Evolutionary conservation across 2,888 invertebrate genomes (phyloP).

Genomic region (Caenorhabditis uteleia): DNA sequence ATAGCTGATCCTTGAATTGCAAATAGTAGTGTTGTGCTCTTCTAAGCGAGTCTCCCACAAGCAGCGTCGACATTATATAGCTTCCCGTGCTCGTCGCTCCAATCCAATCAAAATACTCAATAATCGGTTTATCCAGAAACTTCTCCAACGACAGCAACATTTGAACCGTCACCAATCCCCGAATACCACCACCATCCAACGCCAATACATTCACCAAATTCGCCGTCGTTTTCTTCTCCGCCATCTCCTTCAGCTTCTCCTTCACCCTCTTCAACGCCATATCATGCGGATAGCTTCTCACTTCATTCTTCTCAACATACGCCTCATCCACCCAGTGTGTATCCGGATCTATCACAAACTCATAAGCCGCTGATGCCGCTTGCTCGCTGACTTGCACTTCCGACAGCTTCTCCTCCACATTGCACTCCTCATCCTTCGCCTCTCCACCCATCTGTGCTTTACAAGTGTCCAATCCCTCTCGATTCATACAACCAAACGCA

Average conservation of each 20-base stretch:
- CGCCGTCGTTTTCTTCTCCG: conserved; percentile 42
- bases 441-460: conserved; percentile 16
- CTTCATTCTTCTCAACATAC: conserved; percentile 37
- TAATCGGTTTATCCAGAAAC: conserved; percentile 57
- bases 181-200: conserved; percentile 96
- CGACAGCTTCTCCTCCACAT: conserved; percentile 21
- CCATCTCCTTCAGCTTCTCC: conserved; percentile 34
- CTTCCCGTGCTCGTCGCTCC: conserved; percentile 89
- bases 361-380: conserved; percentile 45
- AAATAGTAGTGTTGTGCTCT: conserved; percentile 90
- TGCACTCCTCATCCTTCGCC: not conserved
- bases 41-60: conserved; percentile 74
- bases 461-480: conserved; percentile 12
- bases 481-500: conserved; percentile 63
- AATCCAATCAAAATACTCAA: conserved; percentile 87
- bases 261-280: conserved; percentile 45
- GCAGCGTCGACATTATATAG: conserved; percentile 84
- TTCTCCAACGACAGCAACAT: conserved; percentile 57
- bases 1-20: conserved; percentile 89
- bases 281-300: conserved; percentile 40
- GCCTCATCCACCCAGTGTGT: conserved; percentile 42
- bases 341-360: conserved; percentile 49
- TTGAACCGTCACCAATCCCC: conserved; percentile 74
- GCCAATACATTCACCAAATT: conserved; percentile 74
- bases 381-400: conserved; percentile 12